Evolutionary conservation across 2,113 vertebrate genomes (phyloP), one percentile per base, ranked within the genome.

Genomic region (Nothobranchius furzeri): DNA sequence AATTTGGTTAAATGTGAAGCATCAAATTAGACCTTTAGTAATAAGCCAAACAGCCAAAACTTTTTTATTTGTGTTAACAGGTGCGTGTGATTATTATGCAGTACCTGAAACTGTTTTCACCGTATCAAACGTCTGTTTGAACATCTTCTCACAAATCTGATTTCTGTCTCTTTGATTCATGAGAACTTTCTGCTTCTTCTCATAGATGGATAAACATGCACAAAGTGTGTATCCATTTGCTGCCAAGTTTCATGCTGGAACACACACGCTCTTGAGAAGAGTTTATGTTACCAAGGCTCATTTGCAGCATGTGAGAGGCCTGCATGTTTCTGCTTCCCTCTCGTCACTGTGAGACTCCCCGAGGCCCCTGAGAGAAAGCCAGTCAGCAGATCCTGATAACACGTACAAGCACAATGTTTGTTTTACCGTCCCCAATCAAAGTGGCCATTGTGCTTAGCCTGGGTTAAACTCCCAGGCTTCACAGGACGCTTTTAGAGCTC

Each of bases 341-440:
- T 12, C 7, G n/a, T 71, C 37, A 35, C 73, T 42, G 47, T 77
- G 71, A 78, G 70, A 68, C 78, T 86, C 84, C 85, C 63, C 0
- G 64, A 77, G 85, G 87, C 70, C 48, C 48, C 62, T 76, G 54
- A 37, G 79, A 76, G 62, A 74, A 52, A 63, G 75, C 35, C 65
- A 84, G 69, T 89, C 87, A 90, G 87, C 84, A 84, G 73, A 87
- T 85, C 82, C 76, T 59, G 82, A 83, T 81, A 83, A 84, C 86
- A 63, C 78, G 86, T 83, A 81, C 71, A 40, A 88, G 84, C 89
- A 82, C 46, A 72, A 79, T 79, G 83, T 91, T 88, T 89, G 83
- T 82, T 88, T 84, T 75, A 78, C 82, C 74, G 82, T 79, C 81
- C 83, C 52, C 83, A 85, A 85, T 90, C 83, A 86, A 87, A 84